Conservation (phyloP, 2,888 invertebrate genomes). For the Nomada goodeniana region DNA sequence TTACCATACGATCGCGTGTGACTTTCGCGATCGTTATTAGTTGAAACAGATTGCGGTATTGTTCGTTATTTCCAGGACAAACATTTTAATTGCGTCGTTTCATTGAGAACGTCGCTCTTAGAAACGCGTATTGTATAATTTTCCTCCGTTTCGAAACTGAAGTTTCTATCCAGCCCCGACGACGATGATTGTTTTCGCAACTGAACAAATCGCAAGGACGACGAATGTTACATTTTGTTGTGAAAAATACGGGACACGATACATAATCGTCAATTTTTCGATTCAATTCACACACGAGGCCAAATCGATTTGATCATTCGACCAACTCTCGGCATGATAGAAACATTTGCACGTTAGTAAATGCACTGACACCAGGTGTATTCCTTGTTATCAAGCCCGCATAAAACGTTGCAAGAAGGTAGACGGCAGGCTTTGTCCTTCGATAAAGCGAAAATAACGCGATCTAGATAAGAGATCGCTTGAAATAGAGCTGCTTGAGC, state of each 20-base stretch:
- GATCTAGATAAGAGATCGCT: conserved; percentile 66
- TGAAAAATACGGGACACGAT: not conserved
- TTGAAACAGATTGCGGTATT: not conserved
- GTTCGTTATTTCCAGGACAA: not conserved
- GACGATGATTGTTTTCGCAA: no score
- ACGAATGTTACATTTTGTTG: not conserved
- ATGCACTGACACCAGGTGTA: not conserved
- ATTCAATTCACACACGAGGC: not conserved
- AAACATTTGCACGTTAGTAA: conserved; percentile 17
- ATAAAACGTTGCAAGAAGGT: conserved; percentile 25
- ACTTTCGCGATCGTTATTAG: not conserved
- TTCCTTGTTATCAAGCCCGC: conserved; percentile 5
- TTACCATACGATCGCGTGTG: conserved; percentile 31
- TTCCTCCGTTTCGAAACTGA: not conserved
- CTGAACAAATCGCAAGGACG: not conserved
- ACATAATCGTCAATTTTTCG: not conserved
- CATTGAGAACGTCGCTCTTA: not conserved
- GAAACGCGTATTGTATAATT: not conserved
- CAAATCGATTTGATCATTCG: not conserved
- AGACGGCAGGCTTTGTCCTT: conserved; percentile 43
- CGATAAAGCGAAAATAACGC: conserved; percentile 59
- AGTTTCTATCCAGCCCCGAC: no score
- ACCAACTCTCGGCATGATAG: not conserved
- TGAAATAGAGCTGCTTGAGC: conserved; percentile 72
- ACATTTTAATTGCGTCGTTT: not conserved